phyloP scores from a whole-genome alignment of 2,113 vertebrate genomes.

The Leptodactylus fuscus region DNA sequence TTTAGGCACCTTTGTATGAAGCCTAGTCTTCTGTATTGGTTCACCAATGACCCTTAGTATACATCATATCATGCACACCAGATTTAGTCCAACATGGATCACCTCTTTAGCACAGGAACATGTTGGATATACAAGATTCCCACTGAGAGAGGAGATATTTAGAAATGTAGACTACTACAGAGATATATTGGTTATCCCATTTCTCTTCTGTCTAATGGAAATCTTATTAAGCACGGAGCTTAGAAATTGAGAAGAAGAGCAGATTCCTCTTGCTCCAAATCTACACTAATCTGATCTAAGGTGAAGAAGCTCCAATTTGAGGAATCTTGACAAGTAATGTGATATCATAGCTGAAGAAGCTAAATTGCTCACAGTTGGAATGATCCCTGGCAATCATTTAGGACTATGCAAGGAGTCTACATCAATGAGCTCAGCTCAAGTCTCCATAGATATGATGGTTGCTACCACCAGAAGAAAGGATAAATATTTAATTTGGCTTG shows the following conservation, averaged over 20 bases:
- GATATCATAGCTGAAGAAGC: conserved; percentile 20
- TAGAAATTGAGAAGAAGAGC: conserved; percentile 35
- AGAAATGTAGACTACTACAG: not conserved
- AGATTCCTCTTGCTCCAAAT: conserved; percentile 35
- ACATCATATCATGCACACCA: not conserved
- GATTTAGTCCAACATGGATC: not conserved
- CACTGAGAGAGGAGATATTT: conserved; percentile 4
- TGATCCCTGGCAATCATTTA: conserved; percentile 33
- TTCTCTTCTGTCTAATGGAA: conserved; percentile 41
- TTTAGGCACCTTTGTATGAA: too few species aligned
- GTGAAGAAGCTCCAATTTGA: conserved; percentile 40
- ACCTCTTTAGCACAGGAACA: not conserved
- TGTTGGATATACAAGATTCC: not conserved
- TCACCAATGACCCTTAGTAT: not conserved
- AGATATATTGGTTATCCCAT: conserved; percentile 29
- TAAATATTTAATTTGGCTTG: conserved; percentile 20
- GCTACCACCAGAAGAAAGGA: not conserved
- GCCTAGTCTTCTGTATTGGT: too few species aligned
- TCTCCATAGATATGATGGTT: conserved; percentile 2
- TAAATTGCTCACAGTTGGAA: conserved; percentile 50
- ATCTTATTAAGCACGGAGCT: conserved; percentile 57
- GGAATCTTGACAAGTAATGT: conserved; percentile 38
- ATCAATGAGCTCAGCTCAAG: conserved; percentile 18
- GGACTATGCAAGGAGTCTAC: conserved; percentile 13
- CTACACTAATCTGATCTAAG: conserved; percentile 52